Evolutionary conservation across 2,888 invertebrate species (phyloP).

Genomic region (Yponomeuta plumbellus): DNA sequence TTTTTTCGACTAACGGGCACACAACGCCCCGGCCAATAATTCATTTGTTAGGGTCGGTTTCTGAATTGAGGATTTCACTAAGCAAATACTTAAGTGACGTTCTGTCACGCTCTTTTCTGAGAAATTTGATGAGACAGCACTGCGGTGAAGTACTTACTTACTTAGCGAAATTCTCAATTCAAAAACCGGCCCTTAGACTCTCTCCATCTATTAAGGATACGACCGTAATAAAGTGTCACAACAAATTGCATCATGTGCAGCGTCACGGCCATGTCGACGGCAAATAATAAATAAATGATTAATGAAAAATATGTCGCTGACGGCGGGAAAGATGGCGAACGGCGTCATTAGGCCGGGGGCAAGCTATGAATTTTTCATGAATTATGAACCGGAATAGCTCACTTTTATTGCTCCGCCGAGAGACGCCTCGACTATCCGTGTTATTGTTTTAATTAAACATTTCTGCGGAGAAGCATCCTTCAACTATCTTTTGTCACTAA

Average conservation of each 20-base stretch:
- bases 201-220: not conserved
- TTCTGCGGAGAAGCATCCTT: not conserved
- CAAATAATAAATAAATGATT: constrained; percentile 57
- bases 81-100: too few species aligned
- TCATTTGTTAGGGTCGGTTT: too few species aligned
- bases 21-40: not conserved
- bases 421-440: constrained; percentile 33
- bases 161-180: too few species aligned
- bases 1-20: not conserved
- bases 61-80: too few species aligned
- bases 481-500: constrained; percentile 27
- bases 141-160: too few species aligned
- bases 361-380: constrained; percentile 74
- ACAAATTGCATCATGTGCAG: not conserved
- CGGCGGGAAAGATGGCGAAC: constrained; percentile 65
- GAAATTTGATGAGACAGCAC: too few species aligned
- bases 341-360: constrained; percentile 64
- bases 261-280: constrained; percentile 35
- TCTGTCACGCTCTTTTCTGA: too few species aligned
- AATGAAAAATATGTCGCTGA: constrained; percentile 63
- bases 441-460: constrained; percentile 46
- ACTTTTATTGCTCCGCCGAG: constrained; percentile 47
- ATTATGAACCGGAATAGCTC: constrained; percentile 56
- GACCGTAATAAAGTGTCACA: not conserved
- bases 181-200: too few species aligned